These are phyloP conservation scores for Polyommatus icarus DNA, from an alignment of 2,888 invertebrate genomes.

Conservation along the genomic window DNA sequence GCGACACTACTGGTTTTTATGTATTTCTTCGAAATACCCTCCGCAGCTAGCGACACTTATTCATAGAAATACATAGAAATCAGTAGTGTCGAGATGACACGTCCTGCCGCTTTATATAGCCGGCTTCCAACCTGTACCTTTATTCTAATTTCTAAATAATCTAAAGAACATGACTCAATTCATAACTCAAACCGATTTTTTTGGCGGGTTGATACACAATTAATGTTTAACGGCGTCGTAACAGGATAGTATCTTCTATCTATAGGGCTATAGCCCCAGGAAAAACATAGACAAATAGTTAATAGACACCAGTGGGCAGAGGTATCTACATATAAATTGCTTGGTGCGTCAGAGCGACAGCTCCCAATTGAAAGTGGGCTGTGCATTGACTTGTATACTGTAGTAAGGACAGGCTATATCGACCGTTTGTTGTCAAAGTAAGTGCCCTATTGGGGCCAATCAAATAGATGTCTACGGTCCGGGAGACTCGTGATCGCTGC, in stretches of 20 bases:
- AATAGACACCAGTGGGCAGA: not conserved
- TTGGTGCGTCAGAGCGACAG: constrained; percentile 38
- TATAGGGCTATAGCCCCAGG: not conserved
- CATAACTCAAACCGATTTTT: no score
- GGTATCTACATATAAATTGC: constrained; percentile 44
- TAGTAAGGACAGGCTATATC: not conserved
- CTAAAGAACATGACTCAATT: no score
- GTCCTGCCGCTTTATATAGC: no score
- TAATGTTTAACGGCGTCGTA: no score
- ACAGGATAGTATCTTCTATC: not conserved
- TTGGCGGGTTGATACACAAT: no score
- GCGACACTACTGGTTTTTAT: no score
- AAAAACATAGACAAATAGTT: constrained; percentile 11
- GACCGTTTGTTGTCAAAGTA: not conserved
- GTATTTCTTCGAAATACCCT: no score
- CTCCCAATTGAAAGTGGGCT: constrained; percentile 40
- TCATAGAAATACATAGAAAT: no score
- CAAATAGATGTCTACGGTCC: not conserved
- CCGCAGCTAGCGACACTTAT: no score
- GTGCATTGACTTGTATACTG: constrained; percentile 15
- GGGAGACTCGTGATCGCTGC: not conserved
- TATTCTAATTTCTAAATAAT: no score
- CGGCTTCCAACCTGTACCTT: no score
- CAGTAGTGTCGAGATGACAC: no score
- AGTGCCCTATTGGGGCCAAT: not conserved